Evolutionary conservation across 2,113 vertebrate species (phyloP), one percentile per base, ranked within the genome.

Genomic region (Noctilio leporinus): DNA sequence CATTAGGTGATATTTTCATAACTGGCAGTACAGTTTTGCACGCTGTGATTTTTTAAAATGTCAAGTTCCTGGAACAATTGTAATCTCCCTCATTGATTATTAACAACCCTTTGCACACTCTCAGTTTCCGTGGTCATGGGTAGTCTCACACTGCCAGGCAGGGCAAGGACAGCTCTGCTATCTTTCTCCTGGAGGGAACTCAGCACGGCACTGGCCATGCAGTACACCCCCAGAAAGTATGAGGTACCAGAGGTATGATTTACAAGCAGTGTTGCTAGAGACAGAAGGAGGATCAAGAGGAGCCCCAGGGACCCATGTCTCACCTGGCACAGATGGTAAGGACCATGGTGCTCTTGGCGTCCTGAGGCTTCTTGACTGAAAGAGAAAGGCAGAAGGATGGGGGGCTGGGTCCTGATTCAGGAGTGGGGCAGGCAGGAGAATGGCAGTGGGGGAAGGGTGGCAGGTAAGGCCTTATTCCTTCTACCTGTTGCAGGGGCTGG

Each of bases 301-400:
- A 2, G n/a, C 15, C 35, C 72, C 4, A 0, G 0, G 0, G 20
- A 24, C 65, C 35, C 40, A 10, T 49, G 20, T 64, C 97, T 96
- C 43, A 98, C 98, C 89, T 98, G 89, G 96, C 33, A 26, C 98
- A 98, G 95, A 98, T 97, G 33, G 78, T 89, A 24, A 98, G 96
- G 53, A 91, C 45, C 96, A 98, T 55, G 0, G 96, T 94, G 15
- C 15, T 91, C 65, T 96, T 15, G 94, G 94, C 47, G 0, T 97
- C 97, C 0, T 98, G 77, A 20, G 95, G 85, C 20, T 86, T 97
- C 85, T 77, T 98, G 12, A 28, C 98, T 98, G 35, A 97, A 92
- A 86, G 53, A 83, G 0, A 80, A 62, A 78, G 82, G 77, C 14
- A 76, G 62, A 75, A 43, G 19, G 10, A 24, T 73, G 11, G 15